These are phyloP conservation scores for Zygaena filipendulae DNA, from an alignment of 2,888 invertebrate species.

Conservation along the genomic window DNA sequence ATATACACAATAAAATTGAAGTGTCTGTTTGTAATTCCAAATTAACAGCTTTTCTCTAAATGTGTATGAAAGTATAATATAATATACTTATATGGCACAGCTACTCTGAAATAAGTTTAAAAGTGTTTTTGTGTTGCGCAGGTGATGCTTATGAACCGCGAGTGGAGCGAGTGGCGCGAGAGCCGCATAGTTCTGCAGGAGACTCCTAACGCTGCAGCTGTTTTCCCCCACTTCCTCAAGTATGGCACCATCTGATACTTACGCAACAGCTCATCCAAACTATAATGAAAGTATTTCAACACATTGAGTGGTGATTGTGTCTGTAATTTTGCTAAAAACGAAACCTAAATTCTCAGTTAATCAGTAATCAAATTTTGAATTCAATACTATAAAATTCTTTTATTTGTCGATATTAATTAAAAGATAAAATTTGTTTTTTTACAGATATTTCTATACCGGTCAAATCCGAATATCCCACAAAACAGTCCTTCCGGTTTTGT, in stretches of 20 bases:
- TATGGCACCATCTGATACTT: too few species aligned
- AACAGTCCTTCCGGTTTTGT: slow-evolving; percentile 87
- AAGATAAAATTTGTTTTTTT: slow-evolving; percentile 7
- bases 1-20: too few species aligned
- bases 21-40: too few species aligned
- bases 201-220: slow-evolving; percentile 82
- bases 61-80: too few species aligned
- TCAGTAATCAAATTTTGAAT: slow-evolving; percentile 1
- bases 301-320: too few species aligned
- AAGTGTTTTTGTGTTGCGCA: slow-evolving; percentile 29
- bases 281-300: too few species aligned
- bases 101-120: background rate
- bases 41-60: too few species aligned
- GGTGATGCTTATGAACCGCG: slow-evolving; percentile 95
- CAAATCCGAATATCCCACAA: slow-evolving; percentile 86
- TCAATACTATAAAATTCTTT: background rate
- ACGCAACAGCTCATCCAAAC: too few species aligned
- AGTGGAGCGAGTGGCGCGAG: slow-evolving; percentile 92
- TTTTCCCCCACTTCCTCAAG: slow-evolving; percentile 90
- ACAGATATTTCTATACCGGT: slow-evolving; percentile 87
- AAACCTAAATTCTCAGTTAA: too few species aligned
- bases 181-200: slow-evolving; percentile 87
- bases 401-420: slow-evolving; percentile 7
- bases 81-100: too few species aligned
- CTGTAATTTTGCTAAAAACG: too few species aligned